phyloP scores from a whole-genome alignment of 2,113 vertebrate genomes.

The Stigmatopora nigra region DNA sequence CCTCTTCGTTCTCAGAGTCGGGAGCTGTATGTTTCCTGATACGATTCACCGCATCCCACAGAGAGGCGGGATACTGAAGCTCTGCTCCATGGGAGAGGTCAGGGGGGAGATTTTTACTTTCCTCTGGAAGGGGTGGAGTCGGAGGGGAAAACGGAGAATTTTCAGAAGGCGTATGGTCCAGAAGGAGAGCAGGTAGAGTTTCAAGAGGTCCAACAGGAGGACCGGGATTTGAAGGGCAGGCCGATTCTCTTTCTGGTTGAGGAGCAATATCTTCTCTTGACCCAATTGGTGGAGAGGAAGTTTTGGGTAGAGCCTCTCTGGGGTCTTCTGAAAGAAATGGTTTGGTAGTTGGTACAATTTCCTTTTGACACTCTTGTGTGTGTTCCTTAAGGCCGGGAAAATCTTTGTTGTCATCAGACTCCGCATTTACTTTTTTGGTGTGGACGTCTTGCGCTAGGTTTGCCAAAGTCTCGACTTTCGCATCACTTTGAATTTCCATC shows the following conservation, averaged over 20 bases:
- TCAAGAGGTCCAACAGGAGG: slow-evolving; percentile 11
- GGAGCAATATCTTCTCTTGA: slow-evolving; percentile 6
- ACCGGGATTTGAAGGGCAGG: slow-evolving; percentile 5
- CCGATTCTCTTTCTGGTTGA: slow-evolving; percentile 2
- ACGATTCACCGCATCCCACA: slow-evolving; percentile 80
- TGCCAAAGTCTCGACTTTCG: slow-evolving; percentile 8
- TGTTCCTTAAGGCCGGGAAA: slow-evolving; percentile 3
- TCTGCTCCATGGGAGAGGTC: slow-evolving; percentile 19
- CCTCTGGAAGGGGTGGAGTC: slow-evolving; percentile 2
- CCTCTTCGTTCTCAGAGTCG: slow-evolving; percentile 85
- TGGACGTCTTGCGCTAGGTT: not conserved
- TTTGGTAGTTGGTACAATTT: slow-evolving; percentile 1
- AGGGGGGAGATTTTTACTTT: slow-evolving; percentile 4
- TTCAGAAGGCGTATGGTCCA: slow-evolving; percentile 1
- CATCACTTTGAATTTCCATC: not conserved
- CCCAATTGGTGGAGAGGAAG: not conserved
- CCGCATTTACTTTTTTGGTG: slow-evolving; percentile 16
- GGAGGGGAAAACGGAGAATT: not conserved
- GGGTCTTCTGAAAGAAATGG: not conserved
- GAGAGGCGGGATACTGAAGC: slow-evolving; percentile 63
- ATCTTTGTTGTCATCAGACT: slow-evolving; percentile 9
- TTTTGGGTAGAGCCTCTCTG: not conserved
- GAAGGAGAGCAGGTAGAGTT: slow-evolving; percentile 10
- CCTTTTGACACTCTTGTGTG: slow-evolving; percentile 10
- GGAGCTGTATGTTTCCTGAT: slow-evolving; percentile 89